Percentiles rank a stretch among this genome's conserved stretches.
phyloP scores from a whole-genome alignment of 2,113 vertebrate genomes.

The zebrafish (Danio rerio) region DNA sequence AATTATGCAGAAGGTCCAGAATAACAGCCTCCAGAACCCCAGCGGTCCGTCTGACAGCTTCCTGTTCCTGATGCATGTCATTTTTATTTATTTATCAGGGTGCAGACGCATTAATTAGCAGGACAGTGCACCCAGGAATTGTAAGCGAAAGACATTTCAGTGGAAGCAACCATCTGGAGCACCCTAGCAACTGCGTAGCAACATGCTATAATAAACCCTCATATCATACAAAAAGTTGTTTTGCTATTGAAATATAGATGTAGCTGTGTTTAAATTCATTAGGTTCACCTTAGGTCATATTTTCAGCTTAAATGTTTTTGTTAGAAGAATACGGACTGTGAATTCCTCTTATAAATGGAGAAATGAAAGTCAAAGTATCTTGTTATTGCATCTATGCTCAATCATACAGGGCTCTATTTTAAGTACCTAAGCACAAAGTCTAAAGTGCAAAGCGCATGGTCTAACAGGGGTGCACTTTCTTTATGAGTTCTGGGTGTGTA shows the following conservation, averaged over 20 bases:
- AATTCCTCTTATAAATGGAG: neutral
- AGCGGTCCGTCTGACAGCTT: slow-evolving; percentile 24
- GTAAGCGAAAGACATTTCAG: neutral
- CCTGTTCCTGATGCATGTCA: neutral
- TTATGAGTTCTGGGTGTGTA: no score
- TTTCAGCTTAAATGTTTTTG: neutral
- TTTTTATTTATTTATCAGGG: neutral
- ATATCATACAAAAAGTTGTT: neutral
- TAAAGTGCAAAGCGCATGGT: no score
- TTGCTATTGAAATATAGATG: neutral
- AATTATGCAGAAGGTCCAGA: slow-evolving; percentile 29
- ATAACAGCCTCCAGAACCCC: slow-evolving; percentile 25
- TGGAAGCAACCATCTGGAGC: neutral
- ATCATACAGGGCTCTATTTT: no score
- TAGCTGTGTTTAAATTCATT: neutral
- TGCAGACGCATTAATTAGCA: neutral
- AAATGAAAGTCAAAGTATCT: no score
- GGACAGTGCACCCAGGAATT: neutral
- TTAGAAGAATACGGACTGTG: neutral
- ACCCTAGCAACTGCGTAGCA: neutral
- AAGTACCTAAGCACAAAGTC: no score
- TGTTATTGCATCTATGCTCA: no score
- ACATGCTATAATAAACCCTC: neutral
- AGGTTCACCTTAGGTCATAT: neutral
- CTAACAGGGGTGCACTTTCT: no score